Base-by-base conservation (phyloP, 1,140 invertebrate species). In the Bombus huntii region DNA sequence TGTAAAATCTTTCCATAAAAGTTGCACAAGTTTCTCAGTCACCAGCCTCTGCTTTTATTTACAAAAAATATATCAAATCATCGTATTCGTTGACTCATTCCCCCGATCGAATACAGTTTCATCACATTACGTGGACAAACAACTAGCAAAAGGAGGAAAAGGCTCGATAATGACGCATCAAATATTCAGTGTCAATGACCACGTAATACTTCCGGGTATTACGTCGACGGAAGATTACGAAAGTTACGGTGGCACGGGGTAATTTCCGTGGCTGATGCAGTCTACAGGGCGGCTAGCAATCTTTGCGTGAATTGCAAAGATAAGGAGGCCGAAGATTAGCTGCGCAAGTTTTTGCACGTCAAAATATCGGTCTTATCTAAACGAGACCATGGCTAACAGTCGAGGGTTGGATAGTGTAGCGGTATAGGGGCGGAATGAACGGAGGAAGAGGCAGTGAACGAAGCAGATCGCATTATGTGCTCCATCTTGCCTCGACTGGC, bases 361-460 rank as follows among this genome's bases (percentile, higher is more conserved):
- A 82, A 89, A 89, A 86, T 88, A 88, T 89, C 79, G 88, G 73
- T 66, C 79, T 88, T 89, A 89, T 89, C 88, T 89, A 89, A 89
- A 89, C 79, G 88, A 86, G 57, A 79, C 74, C 28, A 70, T 70
- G 77, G 82, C 78, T 88, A 88, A 82, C 28, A 31, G 53, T 28
- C 22, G 37, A 39, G 34, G 53, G n/a, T 25, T 42, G 53, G 65
- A 31, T 34, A 18, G 31, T 1, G 66, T 68, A 37, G 34, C 31
- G 18, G 34, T 68, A 34, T 28, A 68, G 4, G 37, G 39, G 10
- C 34, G 81, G 9, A 76, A 76, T 4, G 72, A 83, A 76, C 28
- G 42, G n/a, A 42, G 72, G 31, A 10, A 53, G 71, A 65, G 34
- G 37, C 34, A 82, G 78, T 73, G 86, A 88, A 89, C 84, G 78